These are phyloP conservation scores for Poeciliopsis retropinna DNA, from an alignment of 2,113 vertebrate species.

Conservation along the genomic window DNA sequence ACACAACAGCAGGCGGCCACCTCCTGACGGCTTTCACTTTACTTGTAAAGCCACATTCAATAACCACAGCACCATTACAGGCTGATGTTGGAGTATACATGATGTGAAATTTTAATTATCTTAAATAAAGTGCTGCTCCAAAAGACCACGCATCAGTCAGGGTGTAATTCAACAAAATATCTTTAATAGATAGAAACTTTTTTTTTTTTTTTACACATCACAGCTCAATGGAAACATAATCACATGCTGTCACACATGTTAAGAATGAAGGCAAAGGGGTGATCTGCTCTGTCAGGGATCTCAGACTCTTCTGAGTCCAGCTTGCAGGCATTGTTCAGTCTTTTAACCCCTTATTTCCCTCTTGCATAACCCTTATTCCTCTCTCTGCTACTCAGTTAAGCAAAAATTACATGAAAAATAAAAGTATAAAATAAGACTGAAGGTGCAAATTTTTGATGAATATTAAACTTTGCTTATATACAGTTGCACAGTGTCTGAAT, in stretches of 20 bases:
- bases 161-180: constrained; percentile 79
- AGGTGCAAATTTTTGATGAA: constrained; percentile 71
- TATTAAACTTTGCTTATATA: constrained; percentile 67
- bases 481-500: constrained; percentile 67
- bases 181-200: constrained; percentile 81
- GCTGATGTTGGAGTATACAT: neutral
- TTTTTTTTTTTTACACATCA: constrained; percentile 75
- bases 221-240: constrained; percentile 76
- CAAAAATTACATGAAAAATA: constrained; percentile 55
- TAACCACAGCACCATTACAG: neutral
- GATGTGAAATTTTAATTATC: neutral
- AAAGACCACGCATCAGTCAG: constrained; percentile 16
- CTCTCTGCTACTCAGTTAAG: constrained; percentile 46
- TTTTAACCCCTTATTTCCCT: constrained; percentile 2
- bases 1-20: constrained; percentile 29
- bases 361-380: constrained; percentile 21
- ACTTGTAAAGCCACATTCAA: constrained; percentile 12
- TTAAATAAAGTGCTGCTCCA: neutral
- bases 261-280: constrained; percentile 67
- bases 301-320: constrained; percentile 26
- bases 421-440: constrained; percentile 66
- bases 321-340: constrained; percentile 25
- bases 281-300: constrained; percentile 37
- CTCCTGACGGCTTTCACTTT: constrained; percentile 38
- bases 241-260: constrained; percentile 75